A percentile compares a stretch with the other conserved stretches of the same genome.
Conservation (phyloP, 2,797 vertebrate genomes). For the Erethizon dorsatum region DNA sequence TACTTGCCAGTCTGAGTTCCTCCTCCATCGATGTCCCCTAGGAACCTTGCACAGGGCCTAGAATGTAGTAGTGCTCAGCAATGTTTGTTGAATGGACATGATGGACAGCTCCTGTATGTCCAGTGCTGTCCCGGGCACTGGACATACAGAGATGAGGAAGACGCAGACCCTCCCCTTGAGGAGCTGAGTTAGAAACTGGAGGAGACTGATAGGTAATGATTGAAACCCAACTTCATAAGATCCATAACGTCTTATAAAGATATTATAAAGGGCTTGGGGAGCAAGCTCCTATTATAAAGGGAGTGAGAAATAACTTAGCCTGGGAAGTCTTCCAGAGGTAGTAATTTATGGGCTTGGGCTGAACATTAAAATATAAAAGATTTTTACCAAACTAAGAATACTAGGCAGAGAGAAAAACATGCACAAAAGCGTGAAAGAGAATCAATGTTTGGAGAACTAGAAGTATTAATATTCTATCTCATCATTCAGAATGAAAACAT, state of each 20-base stretch:
- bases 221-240: constrained; percentile 22
- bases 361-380: constrained; percentile 69
- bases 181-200: neutral
- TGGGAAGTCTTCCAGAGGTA: constrained; percentile 66
- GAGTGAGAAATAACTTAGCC: constrained; percentile 58
- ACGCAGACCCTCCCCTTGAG: neutral
- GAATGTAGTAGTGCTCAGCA: neutral
- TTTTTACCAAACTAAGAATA: constrained; percentile 63
- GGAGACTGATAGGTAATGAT: neutral
- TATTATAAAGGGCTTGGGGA: neutral
- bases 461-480: neutral
- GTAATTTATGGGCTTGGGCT: constrained; percentile 56
- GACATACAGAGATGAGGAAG: neutral
- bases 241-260: neutral
- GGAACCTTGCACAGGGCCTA: neutral
- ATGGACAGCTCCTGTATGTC: neutral
- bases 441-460: constrained; percentile 5
- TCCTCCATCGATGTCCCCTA: neutral
- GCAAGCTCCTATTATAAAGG: neutral
- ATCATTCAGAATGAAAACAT: constrained; percentile 11
- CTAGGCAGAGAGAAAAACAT: constrained; percentile 49
- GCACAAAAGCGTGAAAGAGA: constrained; percentile 47
- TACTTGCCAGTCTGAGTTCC: neutral
- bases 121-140: neutral
- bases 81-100: neutral